A percentile compares a stretch with the other conserved stretches of the same genome.
Evolutionary conservation across 2,797 vertebrate species (phyloP).

Genomic region (Semotilus atromaculatus): DNA sequence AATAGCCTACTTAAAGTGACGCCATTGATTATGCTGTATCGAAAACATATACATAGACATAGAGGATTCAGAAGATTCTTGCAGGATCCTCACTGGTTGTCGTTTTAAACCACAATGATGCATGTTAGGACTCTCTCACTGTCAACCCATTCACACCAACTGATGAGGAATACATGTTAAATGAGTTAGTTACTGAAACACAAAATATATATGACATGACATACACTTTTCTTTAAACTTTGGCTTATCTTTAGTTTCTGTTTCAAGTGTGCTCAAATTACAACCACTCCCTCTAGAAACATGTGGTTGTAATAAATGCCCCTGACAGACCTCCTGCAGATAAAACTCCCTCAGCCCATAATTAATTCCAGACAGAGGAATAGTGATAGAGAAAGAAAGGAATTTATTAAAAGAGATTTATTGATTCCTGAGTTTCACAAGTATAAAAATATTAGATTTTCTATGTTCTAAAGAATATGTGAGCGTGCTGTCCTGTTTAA

Average conservation of each 20-base stretch:
- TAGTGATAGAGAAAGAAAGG: conserved; percentile 24
- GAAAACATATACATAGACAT: background rate
- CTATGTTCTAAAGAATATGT: background rate
- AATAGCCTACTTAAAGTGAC: background rate
- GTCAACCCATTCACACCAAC: background rate
- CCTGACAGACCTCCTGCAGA: conserved; percentile 64
- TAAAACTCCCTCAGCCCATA: conserved; percentile 56
- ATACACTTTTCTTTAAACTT: conserved; percentile 50
- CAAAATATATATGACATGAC: conserved; percentile 42
- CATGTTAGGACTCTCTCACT: conserved; percentile 32
- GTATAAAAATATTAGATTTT: background rate
- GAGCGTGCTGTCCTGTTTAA: background rate
- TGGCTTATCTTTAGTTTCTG: conserved; percentile 68
- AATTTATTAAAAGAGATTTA: conserved; percentile 8
- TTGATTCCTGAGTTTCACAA: conserved; percentile 1
- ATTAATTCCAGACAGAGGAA: conserved; percentile 70
- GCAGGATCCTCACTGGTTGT: conserved; percentile 35
- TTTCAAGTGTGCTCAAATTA: conserved; percentile 57
- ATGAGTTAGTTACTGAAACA: background rate
- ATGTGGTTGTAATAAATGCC: conserved; percentile 73
- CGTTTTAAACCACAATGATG: conserved; percentile 48
- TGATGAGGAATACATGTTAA: background rate
- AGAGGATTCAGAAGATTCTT: background rate
- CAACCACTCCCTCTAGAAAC: conserved; percentile 60
- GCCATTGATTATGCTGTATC: background rate